Base-by-base conservation (phyloP, 2,888 invertebrate genomes). In the Melikaiella ostensackeni region DNA sequence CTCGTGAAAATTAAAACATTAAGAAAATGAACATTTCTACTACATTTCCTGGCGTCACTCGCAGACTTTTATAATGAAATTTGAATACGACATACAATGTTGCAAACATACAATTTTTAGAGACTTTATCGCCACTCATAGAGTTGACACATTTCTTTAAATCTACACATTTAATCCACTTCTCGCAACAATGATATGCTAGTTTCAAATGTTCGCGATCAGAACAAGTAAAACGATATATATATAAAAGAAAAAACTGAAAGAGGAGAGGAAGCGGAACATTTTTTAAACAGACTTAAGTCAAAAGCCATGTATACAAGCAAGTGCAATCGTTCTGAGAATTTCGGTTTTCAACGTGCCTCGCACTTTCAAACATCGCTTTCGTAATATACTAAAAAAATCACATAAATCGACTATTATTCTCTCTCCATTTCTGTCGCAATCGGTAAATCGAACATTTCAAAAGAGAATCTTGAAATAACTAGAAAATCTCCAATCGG, bases 171-270 rank as follows among this genome's bases (percentile, higher is more conserved):
- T 70, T 70, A 50, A 55, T 27, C 50, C 70, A 70, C 50, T 50
- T 70, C 55, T 70, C 30, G 70, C 50, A 46, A 50, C 70, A 70
- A 50, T 70, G 70, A 70, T 70, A 70, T 70, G 70, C 46, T 70
- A 50, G 46, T 70, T 70, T 55, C 33, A 19, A 70, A 70, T 30
- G 30, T 30, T 55, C 27, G 50, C 9, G 50, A 70, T 70, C n/a
- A 50, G 50, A 70, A 50, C 19, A 27, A 50, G 33, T 50, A 70
- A 70, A 70, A 70, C 50, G 50, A 70, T 66, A 59, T 27, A 64
- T 21, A 11, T 38, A 63, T 13, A 64, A 42, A 64, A 59, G 1
- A 8, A 59, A 55, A 64, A 64, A 64, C 24, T 42, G 16, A 19
- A 35, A 64, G n/a, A 24, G 24, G 27, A 70, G 30, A 70, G 33